These are phyloP conservation scores for Sinonovacula constricta DNA, from an alignment of 1,140 invertebrate species.

Conservation along the genomic window DNA sequence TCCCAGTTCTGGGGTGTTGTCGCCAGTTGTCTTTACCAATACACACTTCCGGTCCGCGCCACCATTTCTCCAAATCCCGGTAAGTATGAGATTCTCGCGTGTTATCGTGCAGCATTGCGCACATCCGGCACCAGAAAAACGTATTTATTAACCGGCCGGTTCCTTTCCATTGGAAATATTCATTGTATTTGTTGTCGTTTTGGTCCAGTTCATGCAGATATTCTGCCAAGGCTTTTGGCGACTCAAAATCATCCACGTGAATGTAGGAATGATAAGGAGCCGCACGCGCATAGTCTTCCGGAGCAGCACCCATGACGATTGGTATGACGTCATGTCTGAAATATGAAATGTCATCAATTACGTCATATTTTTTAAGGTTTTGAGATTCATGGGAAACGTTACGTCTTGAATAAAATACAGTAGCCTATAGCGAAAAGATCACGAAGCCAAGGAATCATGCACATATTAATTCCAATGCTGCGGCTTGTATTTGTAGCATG, in stretches of 20 bases:
- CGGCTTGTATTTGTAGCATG: too few species aligned
- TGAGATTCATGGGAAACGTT: too few species aligned
- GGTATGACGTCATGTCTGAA: slow-evolving; percentile 78
- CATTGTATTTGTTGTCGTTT: slow-evolving; percentile 75
- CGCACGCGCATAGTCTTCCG: slow-evolving; percentile 76
- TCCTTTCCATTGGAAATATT: slow-evolving; percentile 78
- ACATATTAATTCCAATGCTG: too few species aligned
- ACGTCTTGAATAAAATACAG: too few species aligned
- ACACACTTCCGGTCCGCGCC: slow-evolving; percentile 67
- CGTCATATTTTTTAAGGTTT: slow-evolving; percentile 78
- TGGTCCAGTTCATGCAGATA: slow-evolving; percentile 85
- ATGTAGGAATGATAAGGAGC: slow-evolving; percentile 88
- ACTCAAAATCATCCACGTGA: slow-evolving; percentile 96
- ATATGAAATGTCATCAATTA: slow-evolving; percentile 28
- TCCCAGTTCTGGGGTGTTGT: slow-evolving; percentile 16
- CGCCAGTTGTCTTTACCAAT: slow-evolving; percentile 65
- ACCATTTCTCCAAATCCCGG: slow-evolving; percentile 66
- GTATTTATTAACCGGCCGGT: slow-evolving; percentile 72
- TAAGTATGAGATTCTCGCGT: slow-evolving; percentile 43
- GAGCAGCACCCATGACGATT: slow-evolving; percentile 81
- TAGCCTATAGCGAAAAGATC: too few species aligned
- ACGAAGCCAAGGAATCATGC: too few species aligned
- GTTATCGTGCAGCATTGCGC: slow-evolving; percentile 81
- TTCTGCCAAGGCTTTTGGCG: slow-evolving; percentile 90
- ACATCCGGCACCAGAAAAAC: slow-evolving; percentile 95